These are phyloP conservation scores for Geophilus truncorum DNA, from an alignment of 2,888 invertebrate species.

Conservation along the genomic window DNA sequence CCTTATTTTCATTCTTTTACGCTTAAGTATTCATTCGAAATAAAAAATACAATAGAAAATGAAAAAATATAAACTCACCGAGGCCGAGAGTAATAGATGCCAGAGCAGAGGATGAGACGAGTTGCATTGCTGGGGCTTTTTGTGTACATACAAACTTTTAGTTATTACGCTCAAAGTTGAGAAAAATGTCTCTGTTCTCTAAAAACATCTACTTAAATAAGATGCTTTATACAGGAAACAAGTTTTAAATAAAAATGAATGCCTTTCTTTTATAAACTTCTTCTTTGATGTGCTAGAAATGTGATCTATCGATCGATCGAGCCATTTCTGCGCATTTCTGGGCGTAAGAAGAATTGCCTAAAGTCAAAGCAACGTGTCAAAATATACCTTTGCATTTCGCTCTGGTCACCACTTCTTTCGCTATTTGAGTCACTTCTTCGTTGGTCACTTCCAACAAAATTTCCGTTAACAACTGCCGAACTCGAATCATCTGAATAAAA, in stretches of 20 bases:
- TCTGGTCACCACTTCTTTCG: slow-evolving; percentile 77
- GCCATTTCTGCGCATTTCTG: no score
- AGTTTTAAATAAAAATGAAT: background rate
- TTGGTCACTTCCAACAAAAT: slow-evolving; percentile 90
- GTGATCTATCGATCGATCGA: background rate
- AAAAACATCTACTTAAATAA: slow-evolving; percentile 28
- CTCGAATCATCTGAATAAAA: slow-evolving; percentile 64
- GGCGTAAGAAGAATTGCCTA: background rate
- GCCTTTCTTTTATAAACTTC: background rate
- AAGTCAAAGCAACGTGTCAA: background rate
- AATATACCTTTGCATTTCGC: slow-evolving; percentile 46
- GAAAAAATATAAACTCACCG: slow-evolving; percentile 64
- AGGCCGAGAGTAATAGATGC: slow-evolving; percentile 84
- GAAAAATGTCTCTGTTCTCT: slow-evolving; percentile 8
- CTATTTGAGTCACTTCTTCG: slow-evolving; percentile 76
- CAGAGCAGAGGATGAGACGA: slow-evolving; percentile 72
- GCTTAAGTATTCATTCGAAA: background rate
- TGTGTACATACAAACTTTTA: slow-evolving; percentile 41
- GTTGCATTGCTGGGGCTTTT: slow-evolving; percentile 65
- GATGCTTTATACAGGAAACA: slow-evolving; percentile 30
- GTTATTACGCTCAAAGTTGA: slow-evolving; percentile 36
- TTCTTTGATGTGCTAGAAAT: background rate
- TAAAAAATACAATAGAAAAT: background rate
- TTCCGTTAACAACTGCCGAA: slow-evolving; percentile 83
- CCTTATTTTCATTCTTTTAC: background rate